Conservation (phyloP, 2,888 invertebrate species). For the Nemurella pictetii region DNA sequence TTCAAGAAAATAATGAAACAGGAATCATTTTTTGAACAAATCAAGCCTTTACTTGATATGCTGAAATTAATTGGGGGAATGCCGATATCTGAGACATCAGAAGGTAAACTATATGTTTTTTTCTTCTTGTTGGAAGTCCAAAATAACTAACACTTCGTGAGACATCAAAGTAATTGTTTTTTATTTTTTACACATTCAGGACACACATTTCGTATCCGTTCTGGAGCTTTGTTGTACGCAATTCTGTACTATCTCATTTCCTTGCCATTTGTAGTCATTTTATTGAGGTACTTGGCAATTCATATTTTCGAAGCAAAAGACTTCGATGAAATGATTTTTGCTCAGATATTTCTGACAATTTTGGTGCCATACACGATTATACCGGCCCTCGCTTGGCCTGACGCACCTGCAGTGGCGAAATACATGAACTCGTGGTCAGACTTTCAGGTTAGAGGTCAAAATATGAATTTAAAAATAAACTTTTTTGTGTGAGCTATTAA, state of each 20-base stretch:
- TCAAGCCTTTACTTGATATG: background rate
- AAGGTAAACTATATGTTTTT: too few species aligned
- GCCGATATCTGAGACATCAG: background rate
- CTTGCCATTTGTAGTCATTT: background rate
- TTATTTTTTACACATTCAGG: too few species aligned
- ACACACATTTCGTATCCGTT: background rate
- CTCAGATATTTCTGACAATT: slow-evolving; percentile 1
- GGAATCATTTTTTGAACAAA: slow-evolving; percentile 11
- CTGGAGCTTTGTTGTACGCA: background rate
- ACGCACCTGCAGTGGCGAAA: background rate
- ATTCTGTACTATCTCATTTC: background rate
- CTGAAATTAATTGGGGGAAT: background rate
- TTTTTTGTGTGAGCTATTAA: background rate
- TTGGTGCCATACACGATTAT: background rate
- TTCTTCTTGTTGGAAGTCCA: too few species aligned
- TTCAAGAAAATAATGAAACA: background rate
- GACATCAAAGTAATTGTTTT: too few species aligned
- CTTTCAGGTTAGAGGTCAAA: too few species aligned
- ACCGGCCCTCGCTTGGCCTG: background rate
- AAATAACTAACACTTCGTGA: background rate
- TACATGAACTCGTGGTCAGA: background rate
- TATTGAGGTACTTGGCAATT: background rate
- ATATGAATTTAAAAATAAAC: background rate
- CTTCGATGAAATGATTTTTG: background rate
- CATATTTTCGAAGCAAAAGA: background rate